Evolutionary conservation across 2,888 invertebrate species (phyloP).

Genomic region (Caenorhabditis plicata): DNA sequence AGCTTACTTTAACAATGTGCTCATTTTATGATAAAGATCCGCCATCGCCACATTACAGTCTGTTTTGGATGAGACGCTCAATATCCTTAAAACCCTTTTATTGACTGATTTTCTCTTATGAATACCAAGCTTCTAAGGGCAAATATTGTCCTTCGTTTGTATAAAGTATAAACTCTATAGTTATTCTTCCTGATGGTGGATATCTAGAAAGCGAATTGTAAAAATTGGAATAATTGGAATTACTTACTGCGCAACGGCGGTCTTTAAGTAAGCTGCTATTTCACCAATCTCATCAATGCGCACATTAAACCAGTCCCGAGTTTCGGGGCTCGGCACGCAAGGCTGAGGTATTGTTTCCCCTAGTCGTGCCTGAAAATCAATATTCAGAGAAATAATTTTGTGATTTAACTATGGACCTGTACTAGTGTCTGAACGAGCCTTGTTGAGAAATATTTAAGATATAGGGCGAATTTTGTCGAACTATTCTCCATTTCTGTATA

Average conservation of each 20-base stretch:
- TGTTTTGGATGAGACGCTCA: neutral
- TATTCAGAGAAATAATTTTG: neutral
- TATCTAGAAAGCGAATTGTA: too few species aligned
- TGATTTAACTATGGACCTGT: constrained; percentile 23
- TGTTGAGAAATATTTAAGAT: constrained; percentile 44
- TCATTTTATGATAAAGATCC: constrained; percentile 83
- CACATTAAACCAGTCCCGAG: constrained; percentile 54
- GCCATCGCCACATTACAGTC: constrained; percentile 36
- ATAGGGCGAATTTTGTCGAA: too few species aligned
- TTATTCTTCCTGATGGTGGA: constrained; percentile 35
- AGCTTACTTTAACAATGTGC: constrained; percentile 74
- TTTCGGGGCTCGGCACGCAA: constrained; percentile 34
- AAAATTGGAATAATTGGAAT: too few species aligned
- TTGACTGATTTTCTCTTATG: neutral
- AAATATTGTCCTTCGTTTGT: constrained; percentile 50
- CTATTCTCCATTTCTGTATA: too few species aligned
- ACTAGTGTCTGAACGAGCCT: constrained; percentile 54
- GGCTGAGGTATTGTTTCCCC: constrained; percentile 35
- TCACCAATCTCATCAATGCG: constrained; percentile 57
- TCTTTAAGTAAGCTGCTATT: constrained; percentile 48
- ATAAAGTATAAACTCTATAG: constrained; percentile 53
- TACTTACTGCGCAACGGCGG: constrained; percentile 38
- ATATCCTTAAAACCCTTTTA: constrained; percentile 21
- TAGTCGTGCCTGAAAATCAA: constrained; percentile 17
- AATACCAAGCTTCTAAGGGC: constrained; percentile 54